Base-by-base conservation (phyloP, 1,140 invertebrate genomes). In the Bombus breviceps region DNA sequence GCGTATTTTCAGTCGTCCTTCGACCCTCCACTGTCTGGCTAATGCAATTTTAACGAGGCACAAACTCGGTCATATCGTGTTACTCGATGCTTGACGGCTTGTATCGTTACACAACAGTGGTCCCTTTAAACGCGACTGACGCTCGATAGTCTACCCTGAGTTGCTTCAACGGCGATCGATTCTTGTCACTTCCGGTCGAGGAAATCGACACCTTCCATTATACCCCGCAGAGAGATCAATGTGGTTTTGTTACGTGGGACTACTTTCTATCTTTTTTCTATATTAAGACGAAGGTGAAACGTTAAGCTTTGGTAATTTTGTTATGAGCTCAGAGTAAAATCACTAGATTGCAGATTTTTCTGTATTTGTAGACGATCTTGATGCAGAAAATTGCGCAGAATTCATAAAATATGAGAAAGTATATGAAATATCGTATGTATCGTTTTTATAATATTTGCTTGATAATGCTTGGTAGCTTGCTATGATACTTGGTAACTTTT, bases 31-130 rank as follows among this genome's bases (percentile, higher is more conserved):
- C 47, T 73, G 86, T 90, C 83, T 84, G 62, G 83, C 81, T 86
- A 88, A 90, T 90, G 88, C 86, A 90, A 89, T 81, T 90, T 90
- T 90, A 90, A 90, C 89, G 88, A 90, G 89, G 82, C 81, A 81
- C 86, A 88, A 90, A 90, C 88, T 90, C 89, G 89, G 88, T 88
- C 88, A 90, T 85, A 85, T 81, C 83, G 83, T 72, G 69, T 34
- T 79, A 80, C 57, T 80, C 77, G 83, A 72, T 37, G 77, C 57
- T 85, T 74, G 83, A 85, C 43, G 78, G 83, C 53, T 84, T 39
- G 57, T 79, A 66, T 39, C 66, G 66, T 32, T 71, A 37, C 66
- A 84, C 83, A 77, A 71, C 32, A 62, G 9, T 68, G 39, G 62
- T 71, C 53, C 82, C 76, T 41, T 84, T 43, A 53, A 75, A 84